Evolutionary conservation across 2,113 vertebrate genomes (phyloP), one percentile per base, ranked within the genome.

Genomic region (Lontra canadensis): DNA sequence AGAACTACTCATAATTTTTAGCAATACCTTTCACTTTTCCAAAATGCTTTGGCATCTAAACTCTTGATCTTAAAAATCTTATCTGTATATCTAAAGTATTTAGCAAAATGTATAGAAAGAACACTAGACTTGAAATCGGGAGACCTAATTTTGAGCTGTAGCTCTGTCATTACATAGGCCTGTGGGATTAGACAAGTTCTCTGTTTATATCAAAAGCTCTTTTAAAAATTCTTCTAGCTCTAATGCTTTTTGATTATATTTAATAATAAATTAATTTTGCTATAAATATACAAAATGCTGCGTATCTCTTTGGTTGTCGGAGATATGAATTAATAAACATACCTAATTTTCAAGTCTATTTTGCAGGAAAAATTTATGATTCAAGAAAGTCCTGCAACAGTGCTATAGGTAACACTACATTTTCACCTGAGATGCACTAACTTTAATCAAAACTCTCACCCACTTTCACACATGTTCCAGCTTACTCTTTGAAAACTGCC

Each of bases 41-140:
- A 98, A 97, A 96, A 79, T 69, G 76, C 25, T 95, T 73, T 88
- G 88, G 39, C 31, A 92, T 67, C 47, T 69, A 65, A 95, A 97
- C 59, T 96, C 95, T 26, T 81, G 21, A 95, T 71, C 47, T 31
- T 88, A 31, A 73, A 96, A 96, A 87, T 90, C 10, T 80, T 90
- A 92, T 47, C 47, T 90, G 10, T 49, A 65, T 83, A 26, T 83
- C 65, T 63, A 73, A 95, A 94, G 80, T 80, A 92, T 31, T 84
- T 13, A 85, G 36, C 26, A 92, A 87, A 87, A 57, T n/a, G 26
- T 7, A 44, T 6, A 85, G 26, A 73, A 71, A 94, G 15, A 94
- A 94, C 4, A 74, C 9, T 63, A 84, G 36, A 88, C 65, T 81
- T 96, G 42, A 34, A 97, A 83, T 57, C 63, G 84, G 88, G 21